These are phyloP conservation scores for Gari tellinella DNA, from an alignment of 2,888 invertebrate species.

Conservation along the genomic window DNA sequence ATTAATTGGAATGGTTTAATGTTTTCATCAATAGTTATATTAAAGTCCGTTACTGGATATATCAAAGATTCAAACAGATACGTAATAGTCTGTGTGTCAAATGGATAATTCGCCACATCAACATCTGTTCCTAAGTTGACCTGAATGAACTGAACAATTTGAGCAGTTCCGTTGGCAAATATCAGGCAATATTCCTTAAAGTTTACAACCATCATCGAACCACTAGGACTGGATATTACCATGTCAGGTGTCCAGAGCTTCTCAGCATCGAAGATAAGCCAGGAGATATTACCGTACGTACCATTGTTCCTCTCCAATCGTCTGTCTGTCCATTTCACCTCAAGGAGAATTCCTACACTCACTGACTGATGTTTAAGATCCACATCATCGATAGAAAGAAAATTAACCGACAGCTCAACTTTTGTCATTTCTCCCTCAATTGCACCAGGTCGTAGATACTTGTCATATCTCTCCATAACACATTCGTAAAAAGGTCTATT, in stretches of 20 bases:
- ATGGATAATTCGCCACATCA: constrained; percentile 30
- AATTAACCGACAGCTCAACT: not conserved
- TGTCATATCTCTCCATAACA: not conserved
- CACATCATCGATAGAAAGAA: constrained; percentile 16
- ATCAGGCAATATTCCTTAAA: constrained; percentile 14
- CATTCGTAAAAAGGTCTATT: no score
- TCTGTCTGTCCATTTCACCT: constrained; percentile 43
- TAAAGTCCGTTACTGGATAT: not conserved
- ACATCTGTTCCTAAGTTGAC: constrained; percentile 6
- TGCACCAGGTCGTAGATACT: constrained; percentile 10
- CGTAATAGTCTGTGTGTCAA: constrained; percentile 24
- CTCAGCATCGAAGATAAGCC: constrained; percentile 24
- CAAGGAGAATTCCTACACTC: constrained; percentile 8
- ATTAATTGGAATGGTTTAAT: not conserved
- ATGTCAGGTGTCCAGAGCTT: constrained; percentile 45
- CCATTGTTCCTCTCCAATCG: constrained; percentile 18
- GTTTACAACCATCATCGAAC: constrained; percentile 4
- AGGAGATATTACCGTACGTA: constrained; percentile 14
- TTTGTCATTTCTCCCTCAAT: not conserved
- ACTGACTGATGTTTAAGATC: constrained; percentile 18
- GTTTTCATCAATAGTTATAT: constrained; percentile 4
- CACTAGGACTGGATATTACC: constrained; percentile 1
- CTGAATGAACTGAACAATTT: constrained; percentile 16
- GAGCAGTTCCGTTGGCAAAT: constrained; percentile 16
- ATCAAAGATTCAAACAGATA: constrained; percentile 26